These are phyloP conservation scores for Limosa lapponica DNA, from an alignment of 2,797 vertebrate genomes.

Conservation along the genomic window DNA sequence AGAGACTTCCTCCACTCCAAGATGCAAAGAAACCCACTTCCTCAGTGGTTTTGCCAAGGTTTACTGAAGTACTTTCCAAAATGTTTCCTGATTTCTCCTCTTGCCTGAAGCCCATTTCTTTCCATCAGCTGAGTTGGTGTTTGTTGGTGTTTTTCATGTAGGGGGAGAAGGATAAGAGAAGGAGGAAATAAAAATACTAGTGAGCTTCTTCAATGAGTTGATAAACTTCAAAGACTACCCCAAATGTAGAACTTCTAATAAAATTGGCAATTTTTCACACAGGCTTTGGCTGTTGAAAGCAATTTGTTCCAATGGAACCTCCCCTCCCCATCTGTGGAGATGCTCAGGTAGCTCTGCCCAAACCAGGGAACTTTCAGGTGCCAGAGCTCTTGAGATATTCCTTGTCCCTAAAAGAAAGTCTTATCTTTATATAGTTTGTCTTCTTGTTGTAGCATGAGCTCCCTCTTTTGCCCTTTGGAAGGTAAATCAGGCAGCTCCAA, in stretches of 20 bases:
- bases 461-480: conserved; percentile 48
- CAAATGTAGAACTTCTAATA: not conserved
- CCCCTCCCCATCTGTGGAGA: not conserved
- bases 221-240: not conserved
- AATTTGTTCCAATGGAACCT: not conserved
- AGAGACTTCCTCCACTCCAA: not conserved
- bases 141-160: not conserved
- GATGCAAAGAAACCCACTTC: not conserved
- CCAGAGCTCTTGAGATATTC: not conserved
- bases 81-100: not conserved
- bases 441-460: conserved; percentile 42
- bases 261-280: not conserved
- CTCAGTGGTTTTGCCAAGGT: not conserved
- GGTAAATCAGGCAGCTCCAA: conserved; percentile 46
- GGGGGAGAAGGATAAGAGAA: not conserved
- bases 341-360: not conserved
- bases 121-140: not conserved
- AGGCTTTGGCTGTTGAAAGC: not conserved
- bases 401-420: not conserved
- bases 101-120: conserved; percentile 24
- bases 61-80: conserved; percentile 7
- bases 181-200: not conserved
- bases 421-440: not conserved
- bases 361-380: not conserved
- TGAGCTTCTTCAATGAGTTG: not conserved